Evolutionary conservation across 35 echinoderm and acorn worm genomes (phyloP).

Genomic region (Lytechinus variegatus): DNA sequence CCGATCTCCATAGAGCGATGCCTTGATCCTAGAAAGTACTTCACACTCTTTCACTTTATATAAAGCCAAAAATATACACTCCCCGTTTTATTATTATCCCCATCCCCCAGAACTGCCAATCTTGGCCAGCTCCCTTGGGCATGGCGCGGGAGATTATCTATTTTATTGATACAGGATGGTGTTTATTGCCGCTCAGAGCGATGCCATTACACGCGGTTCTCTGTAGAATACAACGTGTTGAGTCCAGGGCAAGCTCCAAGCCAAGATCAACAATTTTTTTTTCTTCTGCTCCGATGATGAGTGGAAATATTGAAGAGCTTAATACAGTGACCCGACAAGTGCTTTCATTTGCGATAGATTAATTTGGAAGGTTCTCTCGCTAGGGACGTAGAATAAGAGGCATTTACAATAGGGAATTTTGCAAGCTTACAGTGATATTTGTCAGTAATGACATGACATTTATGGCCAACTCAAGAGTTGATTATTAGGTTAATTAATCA

Average conservation of each 20-base stretch:
- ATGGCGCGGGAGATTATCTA: neutral
- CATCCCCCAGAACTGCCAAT: neutral
- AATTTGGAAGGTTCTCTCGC: neutral
- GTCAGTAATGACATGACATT: neutral
- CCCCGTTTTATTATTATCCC: neutral
- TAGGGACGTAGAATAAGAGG: neutral
- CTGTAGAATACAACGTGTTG: neutral
- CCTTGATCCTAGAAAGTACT: neutral
- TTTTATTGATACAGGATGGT: neutral
- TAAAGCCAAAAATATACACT: neutral
- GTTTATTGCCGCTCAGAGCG: neutral
- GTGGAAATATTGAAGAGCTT: neutral
- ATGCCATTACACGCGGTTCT: neutral
- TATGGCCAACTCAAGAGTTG: neutral
- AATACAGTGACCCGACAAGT: neutral
- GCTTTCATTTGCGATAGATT: neutral
- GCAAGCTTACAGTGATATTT: neutral
- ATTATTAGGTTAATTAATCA: conserved; percentile 5
- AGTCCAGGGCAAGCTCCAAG: neutral
- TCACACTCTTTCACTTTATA: neutral
- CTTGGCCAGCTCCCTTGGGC: neutral
- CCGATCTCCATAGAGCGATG: neutral
- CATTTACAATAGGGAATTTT: neutral
- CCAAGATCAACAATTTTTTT: neutral
- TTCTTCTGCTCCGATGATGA: neutral